Percentiles rank a stretch among this genome's conserved stretches.
These are phyloP conservation scores for Ditula angustiorana DNA, from an alignment of 2,888 invertebrate species.

Conservation along the genomic window DNA sequence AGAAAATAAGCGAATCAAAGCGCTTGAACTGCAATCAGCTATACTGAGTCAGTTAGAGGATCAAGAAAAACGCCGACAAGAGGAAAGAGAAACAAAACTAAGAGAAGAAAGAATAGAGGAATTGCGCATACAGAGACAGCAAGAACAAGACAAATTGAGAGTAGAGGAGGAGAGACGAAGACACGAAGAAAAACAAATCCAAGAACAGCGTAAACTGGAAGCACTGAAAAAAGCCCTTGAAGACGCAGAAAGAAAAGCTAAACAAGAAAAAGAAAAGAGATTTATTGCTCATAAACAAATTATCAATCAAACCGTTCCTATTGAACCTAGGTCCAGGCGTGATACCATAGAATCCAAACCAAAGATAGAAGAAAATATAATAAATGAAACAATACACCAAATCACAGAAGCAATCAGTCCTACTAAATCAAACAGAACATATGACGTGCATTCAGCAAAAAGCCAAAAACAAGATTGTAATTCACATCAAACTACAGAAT, in stretches of 20 bases:
- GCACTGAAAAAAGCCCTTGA: slow-evolving; percentile 92
- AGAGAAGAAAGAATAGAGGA: slow-evolving; percentile 94
- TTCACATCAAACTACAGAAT: slow-evolving; percentile 74
- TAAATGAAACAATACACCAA: slow-evolving; percentile 50
- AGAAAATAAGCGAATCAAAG: slow-evolving; percentile 92
- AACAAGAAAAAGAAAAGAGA: slow-evolving; percentile 87
- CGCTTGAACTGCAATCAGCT: slow-evolving; percentile 94
- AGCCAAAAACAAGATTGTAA: slow-evolving; percentile 70
- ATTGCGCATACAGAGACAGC: slow-evolving; percentile 89
- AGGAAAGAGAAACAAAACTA: slow-evolving; percentile 90
- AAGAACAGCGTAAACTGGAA: slow-evolving; percentile 90
- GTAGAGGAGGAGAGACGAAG: slow-evolving; percentile 90
- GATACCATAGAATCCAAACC: slow-evolving; percentile 49
- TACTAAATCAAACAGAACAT: slow-evolving; percentile 74
- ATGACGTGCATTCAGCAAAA: slow-evolving; percentile 74
- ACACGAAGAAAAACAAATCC: slow-evolving; percentile 88
- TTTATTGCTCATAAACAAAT: slow-evolving; percentile 68
- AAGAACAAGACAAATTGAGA: slow-evolving; percentile 88
- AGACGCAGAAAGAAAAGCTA: slow-evolving; percentile 90
- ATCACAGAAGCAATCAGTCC: slow-evolving; percentile 63
- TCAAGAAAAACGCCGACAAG: slow-evolving; percentile 89
- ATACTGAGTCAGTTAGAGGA: slow-evolving; percentile 94
- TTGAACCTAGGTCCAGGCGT: slow-evolving; percentile 40
- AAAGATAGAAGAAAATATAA: slow-evolving; percentile 53
- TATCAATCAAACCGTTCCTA: slow-evolving; percentile 47